Evolutionary conservation across 2,888 invertebrate species (phyloP).

Genomic region (Agonopterix subpropinquella): DNA sequence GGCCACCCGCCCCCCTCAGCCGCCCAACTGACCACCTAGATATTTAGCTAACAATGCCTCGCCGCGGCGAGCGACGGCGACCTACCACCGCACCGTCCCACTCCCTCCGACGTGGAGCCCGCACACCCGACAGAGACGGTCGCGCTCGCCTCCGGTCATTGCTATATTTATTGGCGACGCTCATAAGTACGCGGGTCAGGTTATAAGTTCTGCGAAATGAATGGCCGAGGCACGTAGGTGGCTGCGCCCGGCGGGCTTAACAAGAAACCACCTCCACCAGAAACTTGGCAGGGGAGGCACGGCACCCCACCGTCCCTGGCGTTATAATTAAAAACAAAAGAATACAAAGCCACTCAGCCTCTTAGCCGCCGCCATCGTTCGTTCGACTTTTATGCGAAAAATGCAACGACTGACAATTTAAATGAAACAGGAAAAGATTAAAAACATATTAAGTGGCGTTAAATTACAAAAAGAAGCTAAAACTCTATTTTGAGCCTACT

Average conservation of each 20-base stretch:
- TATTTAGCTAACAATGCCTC: slow-evolving; percentile 75
- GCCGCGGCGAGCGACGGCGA: slow-evolving; percentile 46
- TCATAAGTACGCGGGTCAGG: slow-evolving; percentile 76
- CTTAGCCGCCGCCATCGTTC: slow-evolving; percentile 47
- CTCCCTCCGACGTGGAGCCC: slow-evolving; percentile 30
- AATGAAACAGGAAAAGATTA: slow-evolving; percentile 16
- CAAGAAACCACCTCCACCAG: slow-evolving; percentile 71
- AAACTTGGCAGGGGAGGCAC: slow-evolving; percentile 54
- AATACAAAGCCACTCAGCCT: slow-evolving; percentile 71
- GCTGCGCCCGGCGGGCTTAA: slow-evolving; percentile 49
- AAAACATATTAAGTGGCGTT: no score
- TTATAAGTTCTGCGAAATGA: slow-evolving; percentile 75
- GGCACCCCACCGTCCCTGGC: slow-evolving; percentile 45
- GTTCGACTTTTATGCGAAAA: slow-evolving; percentile 61
- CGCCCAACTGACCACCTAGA: slow-evolving; percentile 72
- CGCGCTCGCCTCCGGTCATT: slow-evolving; percentile 64
- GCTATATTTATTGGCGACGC: slow-evolving; percentile 76
- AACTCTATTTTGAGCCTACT: no score
- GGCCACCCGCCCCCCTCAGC: slow-evolving; percentile 41
- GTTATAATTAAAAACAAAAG: slow-evolving; percentile 76
- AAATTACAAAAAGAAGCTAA: no score
- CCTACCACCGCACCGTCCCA: slow-evolving; percentile 46
- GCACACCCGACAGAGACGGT: slow-evolving; percentile 49
- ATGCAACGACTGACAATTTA: slow-evolving; percentile 59
- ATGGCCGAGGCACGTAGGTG: slow-evolving; percentile 72